phyloP scores from a whole-genome alignment of 1,140 invertebrate genomes.

The Steinernema khuongi region DNA sequence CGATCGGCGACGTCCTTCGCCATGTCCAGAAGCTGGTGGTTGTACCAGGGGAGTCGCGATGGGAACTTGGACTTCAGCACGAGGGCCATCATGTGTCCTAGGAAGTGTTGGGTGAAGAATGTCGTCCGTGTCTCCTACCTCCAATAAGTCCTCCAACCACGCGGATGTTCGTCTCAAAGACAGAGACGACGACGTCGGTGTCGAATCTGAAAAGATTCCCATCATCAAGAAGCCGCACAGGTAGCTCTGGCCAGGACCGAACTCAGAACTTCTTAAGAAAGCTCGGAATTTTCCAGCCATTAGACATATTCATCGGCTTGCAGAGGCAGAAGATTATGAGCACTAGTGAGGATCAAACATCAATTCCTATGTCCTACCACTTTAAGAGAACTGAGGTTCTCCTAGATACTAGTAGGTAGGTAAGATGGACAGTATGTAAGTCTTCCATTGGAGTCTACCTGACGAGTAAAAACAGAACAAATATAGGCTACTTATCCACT shows the following conservation, averaged over 20 bases:
- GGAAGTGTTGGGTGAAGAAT: slow-evolving; percentile 52
- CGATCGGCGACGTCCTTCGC: slow-evolving; percentile 85
- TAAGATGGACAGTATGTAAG: no score
- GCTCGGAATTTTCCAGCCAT: no score
- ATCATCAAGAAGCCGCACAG: background rate
- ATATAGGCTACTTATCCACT: no score
- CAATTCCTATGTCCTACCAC: no score
- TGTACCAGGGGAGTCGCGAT: slow-evolving; percentile 79
- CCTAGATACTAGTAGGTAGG: no score
- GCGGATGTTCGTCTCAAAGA: slow-evolving; percentile 96
- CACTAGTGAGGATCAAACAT: background rate
- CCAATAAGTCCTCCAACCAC: slow-evolving; percentile 75
- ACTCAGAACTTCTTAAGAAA: slow-evolving; percentile 18
- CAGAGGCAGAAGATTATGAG: no score
- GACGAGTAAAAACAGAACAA: no score
- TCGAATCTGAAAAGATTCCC: slow-evolving; percentile 68
- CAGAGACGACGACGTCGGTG: slow-evolving; percentile 86
- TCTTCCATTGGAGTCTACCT: no score
- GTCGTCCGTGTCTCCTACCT: slow-evolving; percentile 23
- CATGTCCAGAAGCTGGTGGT: slow-evolving; percentile 78
- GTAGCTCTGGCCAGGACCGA: slow-evolving; percentile 6
- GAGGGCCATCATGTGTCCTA: slow-evolving; percentile 79
- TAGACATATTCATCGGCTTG: no score
- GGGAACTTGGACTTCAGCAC: slow-evolving; percentile 71
- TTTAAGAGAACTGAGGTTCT: no score